Evolutionary conservation across 2,888 invertebrate species (phyloP).

Genomic region (Megamerina dolium): DNA sequence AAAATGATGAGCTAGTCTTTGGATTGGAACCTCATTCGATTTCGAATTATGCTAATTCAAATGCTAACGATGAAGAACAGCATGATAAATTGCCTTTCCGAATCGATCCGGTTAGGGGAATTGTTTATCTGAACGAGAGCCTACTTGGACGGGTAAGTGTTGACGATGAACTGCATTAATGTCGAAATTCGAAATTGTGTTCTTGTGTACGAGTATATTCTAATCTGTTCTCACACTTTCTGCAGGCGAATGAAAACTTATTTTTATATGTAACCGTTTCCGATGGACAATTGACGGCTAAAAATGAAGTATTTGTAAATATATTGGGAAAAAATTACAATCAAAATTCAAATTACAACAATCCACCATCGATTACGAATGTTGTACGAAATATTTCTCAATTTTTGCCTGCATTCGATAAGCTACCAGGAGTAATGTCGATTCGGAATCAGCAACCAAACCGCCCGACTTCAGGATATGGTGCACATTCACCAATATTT

Average conservation of each 20-base stretch:
- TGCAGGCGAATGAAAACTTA: slow-evolving; percentile 60
- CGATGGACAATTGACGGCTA: slow-evolving; percentile 60
- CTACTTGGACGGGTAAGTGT: slow-evolving; percentile 65
- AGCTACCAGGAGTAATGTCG: slow-evolving; percentile 45
- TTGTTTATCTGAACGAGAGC: slow-evolving; percentile 73
- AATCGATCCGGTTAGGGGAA: slow-evolving; percentile 69
- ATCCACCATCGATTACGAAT: slow-evolving; percentile 38
- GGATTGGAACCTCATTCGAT: slow-evolving; percentile 60
- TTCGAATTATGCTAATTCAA: slow-evolving; percentile 30
- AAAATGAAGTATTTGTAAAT: slow-evolving; percentile 63
- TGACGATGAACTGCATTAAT: neutral
- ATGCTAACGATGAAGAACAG: slow-evolving; percentile 21
- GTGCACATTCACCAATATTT: slow-evolving; percentile 28
- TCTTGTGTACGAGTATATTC: too few species aligned
- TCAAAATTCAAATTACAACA: slow-evolving; percentile 31
- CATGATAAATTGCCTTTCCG: slow-evolving; percentile 59
- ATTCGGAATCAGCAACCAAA: slow-evolving; percentile 39
- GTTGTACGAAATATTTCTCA: slow-evolving; percentile 42
- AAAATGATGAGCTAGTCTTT: slow-evolving; percentile 60
- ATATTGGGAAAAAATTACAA: slow-evolving; percentile 42
- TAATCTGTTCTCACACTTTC: too few species aligned
- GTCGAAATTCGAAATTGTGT: neutral
- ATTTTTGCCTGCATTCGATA: slow-evolving; percentile 44
- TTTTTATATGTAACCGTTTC: slow-evolving; percentile 63
- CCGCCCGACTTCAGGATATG: slow-evolving; percentile 32